Conservation (phyloP, 2,797 vertebrate genomes). For the Delichon dasypus region DNA sequence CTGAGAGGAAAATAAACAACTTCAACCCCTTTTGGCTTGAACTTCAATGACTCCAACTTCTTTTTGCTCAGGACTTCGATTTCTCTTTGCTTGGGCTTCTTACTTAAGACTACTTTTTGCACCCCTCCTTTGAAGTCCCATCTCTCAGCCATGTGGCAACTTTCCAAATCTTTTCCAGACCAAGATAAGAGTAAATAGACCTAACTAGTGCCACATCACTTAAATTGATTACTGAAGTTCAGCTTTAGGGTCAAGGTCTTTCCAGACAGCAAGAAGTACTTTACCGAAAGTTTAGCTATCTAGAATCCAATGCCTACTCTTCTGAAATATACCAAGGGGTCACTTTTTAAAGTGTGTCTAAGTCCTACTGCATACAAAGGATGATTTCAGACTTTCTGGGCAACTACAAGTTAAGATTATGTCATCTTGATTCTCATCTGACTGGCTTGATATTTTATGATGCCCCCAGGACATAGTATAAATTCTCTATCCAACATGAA, state of each 20-base stretch:
- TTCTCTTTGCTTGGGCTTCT: background rate
- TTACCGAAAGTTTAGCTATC: background rate
- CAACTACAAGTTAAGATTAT: background rate
- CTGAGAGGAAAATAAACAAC: background rate
- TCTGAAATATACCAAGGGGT: background rate
- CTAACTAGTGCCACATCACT: background rate
- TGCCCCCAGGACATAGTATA: fast-evolving
- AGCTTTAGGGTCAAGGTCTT: background rate
- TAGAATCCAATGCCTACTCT: background rate
- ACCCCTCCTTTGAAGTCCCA: background rate
- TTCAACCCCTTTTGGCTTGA: background rate
- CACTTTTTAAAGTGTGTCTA: background rate
- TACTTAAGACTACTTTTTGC: background rate
- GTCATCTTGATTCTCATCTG: background rate
- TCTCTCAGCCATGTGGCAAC: background rate
- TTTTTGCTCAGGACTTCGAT: background rate
- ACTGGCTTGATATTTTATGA: background rate
- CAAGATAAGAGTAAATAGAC: background rate
- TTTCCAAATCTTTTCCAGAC: background rate
- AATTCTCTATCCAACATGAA: background rate
- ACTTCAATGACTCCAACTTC: background rate
- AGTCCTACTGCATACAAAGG: background rate
- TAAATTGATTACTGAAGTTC: background rate
- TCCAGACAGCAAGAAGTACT: background rate
- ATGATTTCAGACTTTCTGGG: background rate